Evolutionary conservation across 2,113 vertebrate species (phyloP).

Genomic region (Loxodonta africana): DNA sequence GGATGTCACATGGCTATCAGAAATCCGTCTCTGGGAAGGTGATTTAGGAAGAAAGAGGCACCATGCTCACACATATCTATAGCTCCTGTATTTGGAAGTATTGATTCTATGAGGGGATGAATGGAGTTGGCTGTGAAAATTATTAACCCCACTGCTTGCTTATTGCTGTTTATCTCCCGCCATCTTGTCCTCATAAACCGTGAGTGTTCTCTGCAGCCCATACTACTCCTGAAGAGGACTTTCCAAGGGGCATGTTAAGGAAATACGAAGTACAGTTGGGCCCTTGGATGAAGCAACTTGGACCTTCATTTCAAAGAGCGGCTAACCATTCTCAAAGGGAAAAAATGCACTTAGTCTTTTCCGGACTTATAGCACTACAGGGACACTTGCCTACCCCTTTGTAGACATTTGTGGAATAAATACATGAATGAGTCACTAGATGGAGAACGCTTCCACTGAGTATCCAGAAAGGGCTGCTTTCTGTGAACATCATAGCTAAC

Average conservation of each 20-base stretch:
- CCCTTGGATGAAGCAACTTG: neutral
- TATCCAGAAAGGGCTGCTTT: neutral
- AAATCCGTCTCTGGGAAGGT: neutral
- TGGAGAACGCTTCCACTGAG: neutral
- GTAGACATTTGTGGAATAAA: neutral
- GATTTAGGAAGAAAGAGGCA: neutral
- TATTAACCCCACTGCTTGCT: neutral
- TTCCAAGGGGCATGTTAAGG: neutral
- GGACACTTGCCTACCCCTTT: neutral
- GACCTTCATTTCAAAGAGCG: constrained; percentile 42
- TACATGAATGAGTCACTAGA: neutral
- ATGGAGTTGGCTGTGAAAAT: neutral
- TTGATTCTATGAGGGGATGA: neutral
- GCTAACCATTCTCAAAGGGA: neutral
- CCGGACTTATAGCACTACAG: neutral
- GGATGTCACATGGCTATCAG: neutral
- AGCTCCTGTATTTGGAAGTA: neutral
- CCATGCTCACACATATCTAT: neutral
- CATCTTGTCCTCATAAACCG: neutral
- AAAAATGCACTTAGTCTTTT: neutral
- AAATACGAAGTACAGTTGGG: neutral
- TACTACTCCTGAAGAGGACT: neutral
- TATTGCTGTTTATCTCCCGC: neutral
- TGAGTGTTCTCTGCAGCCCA: neutral
- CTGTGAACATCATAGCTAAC: neutral